These are phyloP conservation scores for Fulica atra DNA, from an alignment of 2,113 vertebrate genomes.

Conservation along the genomic window DNA sequence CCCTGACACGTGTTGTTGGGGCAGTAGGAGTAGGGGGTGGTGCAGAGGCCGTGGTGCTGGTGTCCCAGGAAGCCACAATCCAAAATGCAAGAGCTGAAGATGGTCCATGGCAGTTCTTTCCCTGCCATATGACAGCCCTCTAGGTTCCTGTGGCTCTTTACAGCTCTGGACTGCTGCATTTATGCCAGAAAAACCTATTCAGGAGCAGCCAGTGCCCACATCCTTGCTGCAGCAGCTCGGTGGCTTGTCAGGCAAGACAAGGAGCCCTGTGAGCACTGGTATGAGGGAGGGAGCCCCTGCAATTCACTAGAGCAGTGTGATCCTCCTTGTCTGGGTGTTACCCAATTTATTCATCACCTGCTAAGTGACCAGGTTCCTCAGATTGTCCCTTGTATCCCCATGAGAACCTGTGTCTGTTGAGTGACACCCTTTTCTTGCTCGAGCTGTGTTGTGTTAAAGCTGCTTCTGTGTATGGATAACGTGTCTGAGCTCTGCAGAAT, in stretches of 20 bases:
- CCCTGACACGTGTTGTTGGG: not conserved
- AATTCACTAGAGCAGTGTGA: fast-evolving
- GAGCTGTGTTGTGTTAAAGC: not conserved
- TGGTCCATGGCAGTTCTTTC: not conserved
- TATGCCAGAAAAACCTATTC: not conserved
- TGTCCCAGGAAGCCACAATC: not conserved
- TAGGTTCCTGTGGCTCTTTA: fast-evolving
- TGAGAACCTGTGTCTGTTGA: fast-evolving
- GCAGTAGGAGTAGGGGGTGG: not conserved
- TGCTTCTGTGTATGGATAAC: too few species aligned
- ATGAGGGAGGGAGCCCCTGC: not conserved
- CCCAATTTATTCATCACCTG: not conserved
- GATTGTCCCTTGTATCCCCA: not conserved
- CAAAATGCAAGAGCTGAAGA: not conserved
- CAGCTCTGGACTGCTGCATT: not conserved
- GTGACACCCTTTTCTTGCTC: fast-evolving
- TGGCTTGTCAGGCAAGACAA: not conserved
- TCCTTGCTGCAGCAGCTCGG: not conserved
- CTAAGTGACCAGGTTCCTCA: not conserved
- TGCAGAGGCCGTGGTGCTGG: not conserved
- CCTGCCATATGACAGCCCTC: fast-evolving
- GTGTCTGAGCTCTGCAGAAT: fast-evolving
- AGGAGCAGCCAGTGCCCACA: fast-evolving
- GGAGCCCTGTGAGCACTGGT: not conserved
- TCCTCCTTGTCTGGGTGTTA: not conserved